phyloP scores from a whole-genome alignment of 1,140 invertebrate species.

The Drosophila triauraria region DNA sequence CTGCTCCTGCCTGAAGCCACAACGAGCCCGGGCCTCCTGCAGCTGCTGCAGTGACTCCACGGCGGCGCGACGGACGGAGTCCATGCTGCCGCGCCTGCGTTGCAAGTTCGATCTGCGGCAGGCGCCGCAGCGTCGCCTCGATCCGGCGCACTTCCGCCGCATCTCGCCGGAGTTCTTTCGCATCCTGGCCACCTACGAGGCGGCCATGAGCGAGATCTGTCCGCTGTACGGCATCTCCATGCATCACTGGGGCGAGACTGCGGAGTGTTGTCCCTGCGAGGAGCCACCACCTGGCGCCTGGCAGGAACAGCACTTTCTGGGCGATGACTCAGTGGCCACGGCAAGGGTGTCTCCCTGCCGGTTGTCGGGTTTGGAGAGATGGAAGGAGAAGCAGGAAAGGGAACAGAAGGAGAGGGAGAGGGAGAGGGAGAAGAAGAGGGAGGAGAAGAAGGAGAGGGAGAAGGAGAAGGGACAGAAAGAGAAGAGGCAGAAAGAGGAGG shows the following conservation, averaged over 20 bases:
- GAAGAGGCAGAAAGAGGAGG: too few species aligned
- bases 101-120: conserved; percentile 39
- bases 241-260: conserved; percentile 14
- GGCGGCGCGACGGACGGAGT: conserved; percentile 18
- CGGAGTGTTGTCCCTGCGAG: conserved; percentile 25
- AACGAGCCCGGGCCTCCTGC: background rate
- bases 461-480: too few species aligned
- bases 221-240: conserved; percentile 63
- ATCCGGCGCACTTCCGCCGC: conserved; percentile 55
- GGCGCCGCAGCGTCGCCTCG: conserved; percentile 45
- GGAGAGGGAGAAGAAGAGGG: too few species aligned
- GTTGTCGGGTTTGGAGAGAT: too few species aligned
- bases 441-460: background rate
- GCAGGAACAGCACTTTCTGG: conserved; percentile 13
- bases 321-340: conserved; percentile 31
- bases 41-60: conserved; percentile 24
- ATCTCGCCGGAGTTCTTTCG: conserved; percentile 72
- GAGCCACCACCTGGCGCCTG: background rate
- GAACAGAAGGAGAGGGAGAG: background rate
- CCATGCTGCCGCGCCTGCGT: conserved; percentile 28
- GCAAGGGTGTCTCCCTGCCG: background rate
- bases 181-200: conserved; percentile 65
- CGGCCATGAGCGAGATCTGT: conserved; percentile 47
- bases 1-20: conserved; percentile 28
- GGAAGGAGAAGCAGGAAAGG: background rate